Conservation (phyloP, 1,140 invertebrate species). For the Venustaconcha ellipsiformis region DNA sequence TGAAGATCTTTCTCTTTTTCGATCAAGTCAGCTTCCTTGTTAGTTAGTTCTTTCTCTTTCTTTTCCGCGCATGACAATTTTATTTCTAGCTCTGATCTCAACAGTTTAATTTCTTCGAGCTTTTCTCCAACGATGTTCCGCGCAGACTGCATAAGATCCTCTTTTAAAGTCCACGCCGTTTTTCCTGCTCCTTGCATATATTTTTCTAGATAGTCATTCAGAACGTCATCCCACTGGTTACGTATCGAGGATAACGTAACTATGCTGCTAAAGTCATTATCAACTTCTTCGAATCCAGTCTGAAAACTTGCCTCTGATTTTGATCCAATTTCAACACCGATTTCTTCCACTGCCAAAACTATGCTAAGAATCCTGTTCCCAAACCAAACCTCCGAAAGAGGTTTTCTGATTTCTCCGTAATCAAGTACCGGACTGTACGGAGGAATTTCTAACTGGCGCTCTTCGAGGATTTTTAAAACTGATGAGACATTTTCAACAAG, state of each 20-base stretch:
- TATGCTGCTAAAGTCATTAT: conserved; percentile 5
- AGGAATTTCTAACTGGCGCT: conserved; percentile 1
- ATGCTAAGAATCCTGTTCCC: not conserved
- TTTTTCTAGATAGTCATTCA: conserved; percentile 21
- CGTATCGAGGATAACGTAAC: conserved; percentile 16
- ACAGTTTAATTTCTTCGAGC: conserved; percentile 14
- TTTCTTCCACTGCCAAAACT: conserved; percentile 4
- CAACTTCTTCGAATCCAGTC: not conserved
- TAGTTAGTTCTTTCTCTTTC: conserved; percentile 20
- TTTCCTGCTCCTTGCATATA: conserved; percentile 8
- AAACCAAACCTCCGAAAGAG: conserved; percentile 1
- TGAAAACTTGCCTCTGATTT: not conserved
- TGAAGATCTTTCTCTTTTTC: conserved; percentile 31
- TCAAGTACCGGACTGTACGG: not conserved
- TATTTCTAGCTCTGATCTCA: conserved; percentile 22
- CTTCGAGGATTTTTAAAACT: not conserved
- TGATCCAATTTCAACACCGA: not conserved
- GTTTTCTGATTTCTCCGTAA: not conserved
- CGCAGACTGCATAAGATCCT: conserved; percentile 9
- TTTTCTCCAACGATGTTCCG: conserved; percentile 18
- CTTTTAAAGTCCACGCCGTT: not conserved
- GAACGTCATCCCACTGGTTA: conserved; percentile 19
- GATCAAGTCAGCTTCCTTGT: conserved; percentile 32
- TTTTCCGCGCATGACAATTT: not conserved
- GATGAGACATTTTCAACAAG: not conserved